phyloP scores from a whole-genome alignment of 2,888 invertebrate species.

The Sipha maydis region DNA sequence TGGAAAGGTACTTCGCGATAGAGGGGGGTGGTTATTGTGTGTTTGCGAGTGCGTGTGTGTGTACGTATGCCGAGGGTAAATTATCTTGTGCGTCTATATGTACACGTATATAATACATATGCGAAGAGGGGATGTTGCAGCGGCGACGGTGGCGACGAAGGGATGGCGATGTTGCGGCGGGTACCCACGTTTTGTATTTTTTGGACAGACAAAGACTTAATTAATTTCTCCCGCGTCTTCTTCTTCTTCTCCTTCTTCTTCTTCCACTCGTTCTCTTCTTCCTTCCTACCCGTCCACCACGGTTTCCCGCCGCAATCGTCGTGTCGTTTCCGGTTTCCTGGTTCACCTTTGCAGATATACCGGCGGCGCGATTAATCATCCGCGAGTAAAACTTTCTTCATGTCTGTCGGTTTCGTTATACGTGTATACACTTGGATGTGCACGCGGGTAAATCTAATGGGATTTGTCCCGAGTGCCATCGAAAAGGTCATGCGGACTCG shows the following conservation, averaged over 20 bases:
- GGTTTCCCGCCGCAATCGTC: neutral
- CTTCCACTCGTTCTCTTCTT: neutral
- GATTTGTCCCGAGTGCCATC: neutral
- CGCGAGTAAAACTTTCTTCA: slow-evolving; percentile 30
- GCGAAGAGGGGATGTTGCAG: too few relatives aligned
- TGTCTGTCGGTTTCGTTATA: neutral
- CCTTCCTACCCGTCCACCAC: neutral
- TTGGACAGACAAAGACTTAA: slow-evolving; percentile 60
- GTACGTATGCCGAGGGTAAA: neutral
- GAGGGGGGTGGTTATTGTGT: too few relatives aligned
- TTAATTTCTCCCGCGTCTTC: slow-evolving; percentile 33
- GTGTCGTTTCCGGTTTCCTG: slow-evolving; percentile 7
- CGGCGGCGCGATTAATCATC: slow-evolving; percentile 50
- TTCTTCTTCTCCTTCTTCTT: neutral
- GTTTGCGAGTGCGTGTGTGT: neutral
- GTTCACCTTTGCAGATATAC: slow-evolving; percentile 40
- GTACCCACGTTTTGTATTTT: slow-evolving; percentile 16
- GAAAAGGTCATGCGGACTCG: neutral
- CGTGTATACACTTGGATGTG: too few relatives aligned
- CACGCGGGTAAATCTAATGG: neutral
- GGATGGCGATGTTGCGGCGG: neutral
- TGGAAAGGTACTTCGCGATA: neutral
- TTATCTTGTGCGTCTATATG: neutral
- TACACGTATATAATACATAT: too few relatives aligned
- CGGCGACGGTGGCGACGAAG: neutral